phyloP scores from a whole-genome alignment of 2,888 invertebrate species.

The Lasioglossum lativentre region DNA sequence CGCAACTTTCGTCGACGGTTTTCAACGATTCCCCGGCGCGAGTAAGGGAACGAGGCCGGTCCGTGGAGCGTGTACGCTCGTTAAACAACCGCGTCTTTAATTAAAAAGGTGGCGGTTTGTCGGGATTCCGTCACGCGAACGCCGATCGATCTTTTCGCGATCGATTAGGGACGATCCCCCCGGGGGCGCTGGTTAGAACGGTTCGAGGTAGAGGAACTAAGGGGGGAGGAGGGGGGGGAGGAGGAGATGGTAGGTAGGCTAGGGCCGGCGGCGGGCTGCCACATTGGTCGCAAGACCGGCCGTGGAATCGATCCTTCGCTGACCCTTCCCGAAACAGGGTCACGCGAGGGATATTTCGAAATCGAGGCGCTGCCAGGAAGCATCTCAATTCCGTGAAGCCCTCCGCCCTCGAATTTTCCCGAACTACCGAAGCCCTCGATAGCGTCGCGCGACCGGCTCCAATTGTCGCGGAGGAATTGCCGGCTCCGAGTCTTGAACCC shows the following conservation, averaged over 20 bases:
- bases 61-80: constrained; percentile 14
- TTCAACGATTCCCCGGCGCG: not conserved
- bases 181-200: not conserved
- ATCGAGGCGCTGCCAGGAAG: constrained; percentile 55
- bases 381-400: constrained; percentile 56
- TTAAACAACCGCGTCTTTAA: constrained; percentile 44
- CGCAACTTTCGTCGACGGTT: constrained; percentile 2
- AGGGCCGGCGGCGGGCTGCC: constrained; percentile 33
- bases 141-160: constrained; percentile 48
- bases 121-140: constrained; percentile 32
- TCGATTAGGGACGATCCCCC: constrained; percentile 49
- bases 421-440: constrained; percentile 7
- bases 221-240: not conserved
- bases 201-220: not conserved
- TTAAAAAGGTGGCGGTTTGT: constrained; percentile 45
- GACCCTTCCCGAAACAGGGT: constrained; percentile 62
- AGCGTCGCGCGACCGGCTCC: not conserved
- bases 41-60: not conserved
- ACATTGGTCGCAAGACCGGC: constrained; percentile 47
- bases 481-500: not conserved
- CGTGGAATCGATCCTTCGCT: constrained; percentile 57
- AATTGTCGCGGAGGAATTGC: constrained; percentile 16
- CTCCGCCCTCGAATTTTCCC: constrained; percentile 47
- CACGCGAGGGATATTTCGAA: constrained; percentile 63
- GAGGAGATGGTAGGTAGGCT: not conserved